Percentiles rank a stretch among this genome's conserved stretches.
These are phyloP conservation scores for Nothura maculosa DNA, from an alignment of 2,797 vertebrate species.

Conservation along the genomic window DNA sequence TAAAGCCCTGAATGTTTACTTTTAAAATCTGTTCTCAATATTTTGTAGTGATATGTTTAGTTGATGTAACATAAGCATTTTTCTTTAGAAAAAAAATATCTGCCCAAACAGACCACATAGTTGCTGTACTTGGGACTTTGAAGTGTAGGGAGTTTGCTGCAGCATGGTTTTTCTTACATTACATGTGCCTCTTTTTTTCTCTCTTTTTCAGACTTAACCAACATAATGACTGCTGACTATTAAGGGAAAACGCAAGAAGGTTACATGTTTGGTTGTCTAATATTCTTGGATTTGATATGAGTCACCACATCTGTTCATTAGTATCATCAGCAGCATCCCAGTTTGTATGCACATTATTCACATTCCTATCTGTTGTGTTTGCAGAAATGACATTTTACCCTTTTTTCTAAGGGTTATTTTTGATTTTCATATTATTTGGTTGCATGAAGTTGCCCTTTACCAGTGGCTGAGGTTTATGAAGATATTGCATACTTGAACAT, in stretches of 20 bases:
- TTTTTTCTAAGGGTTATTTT: constrained; percentile 79
- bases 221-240: constrained; percentile 88
- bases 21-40: neutral
- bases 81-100: neutral
- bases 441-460: constrained; percentile 83
- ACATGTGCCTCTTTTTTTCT: neutral
- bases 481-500: constrained; percentile 65
- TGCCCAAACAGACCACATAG: neutral
- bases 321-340: constrained; percentile 81
- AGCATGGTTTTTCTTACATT: neutral
- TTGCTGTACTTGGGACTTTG: neutral
- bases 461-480: constrained; percentile 74
- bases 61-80: neutral
- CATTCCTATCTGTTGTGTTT: constrained; percentile 85
- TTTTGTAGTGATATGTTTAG: neutral
- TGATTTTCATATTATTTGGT: constrained; percentile 81
- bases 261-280: constrained; percentile 85
- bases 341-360: constrained; percentile 84
- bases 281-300: constrained; percentile 87
- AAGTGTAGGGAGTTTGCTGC: neutral
- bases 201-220: constrained; percentile 90
- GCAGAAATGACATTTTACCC: constrained; percentile 79
- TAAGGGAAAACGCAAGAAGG: constrained; percentile 81
- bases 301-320: constrained; percentile 81
- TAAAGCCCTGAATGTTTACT: neutral